Evolutionary conservation across 2,797 vertebrate genomes (phyloP).

Genomic region (Erethizon dorsatum): DNA sequence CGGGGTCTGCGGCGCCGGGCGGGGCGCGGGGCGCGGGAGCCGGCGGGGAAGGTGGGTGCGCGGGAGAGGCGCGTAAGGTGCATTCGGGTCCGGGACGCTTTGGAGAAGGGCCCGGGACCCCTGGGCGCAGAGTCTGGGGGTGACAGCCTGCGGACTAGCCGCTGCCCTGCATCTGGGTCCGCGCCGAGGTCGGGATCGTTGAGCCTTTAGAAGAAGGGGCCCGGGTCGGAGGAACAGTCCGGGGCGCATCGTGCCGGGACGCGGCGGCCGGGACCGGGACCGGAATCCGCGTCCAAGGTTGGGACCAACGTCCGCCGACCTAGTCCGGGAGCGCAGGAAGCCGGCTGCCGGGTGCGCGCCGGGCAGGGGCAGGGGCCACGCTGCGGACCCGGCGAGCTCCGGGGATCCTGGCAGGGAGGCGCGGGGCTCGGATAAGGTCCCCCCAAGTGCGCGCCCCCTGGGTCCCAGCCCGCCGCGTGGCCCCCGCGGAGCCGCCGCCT

Average conservation of each 20-base stretch:
- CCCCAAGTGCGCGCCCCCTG: not conserved
- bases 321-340: slow-evolving; percentile 33
- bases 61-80: slow-evolving; percentile 20
- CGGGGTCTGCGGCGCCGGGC: not conserved
- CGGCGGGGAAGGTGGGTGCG: not conserved
- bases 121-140: not conserved
- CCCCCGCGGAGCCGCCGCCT: not conserved
- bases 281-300: slow-evolving; percentile 53
- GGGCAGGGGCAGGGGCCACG: not conserved
- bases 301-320: slow-evolving; percentile 30
- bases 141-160: not conserved
- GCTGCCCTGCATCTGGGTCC: not conserved
- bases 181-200: slow-evolving; percentile 10
- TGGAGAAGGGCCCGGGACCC: not conserved
- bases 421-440: not conserved
- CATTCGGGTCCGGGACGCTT: not conserved
- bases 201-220: not conserved
- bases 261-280: not conserved
- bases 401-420: not conserved
- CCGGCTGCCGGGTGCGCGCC: slow-evolving; percentile 25
- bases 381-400: not conserved
- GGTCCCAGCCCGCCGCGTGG: not conserved
- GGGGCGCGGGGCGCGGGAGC: not conserved
- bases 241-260: not conserved
- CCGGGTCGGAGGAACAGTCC: not conserved